Percentiles rank a stretch among this genome's conserved stretches.
Conservation (phyloP, 2,888 invertebrate species). For the Synanthedon vespiformis region DNA sequence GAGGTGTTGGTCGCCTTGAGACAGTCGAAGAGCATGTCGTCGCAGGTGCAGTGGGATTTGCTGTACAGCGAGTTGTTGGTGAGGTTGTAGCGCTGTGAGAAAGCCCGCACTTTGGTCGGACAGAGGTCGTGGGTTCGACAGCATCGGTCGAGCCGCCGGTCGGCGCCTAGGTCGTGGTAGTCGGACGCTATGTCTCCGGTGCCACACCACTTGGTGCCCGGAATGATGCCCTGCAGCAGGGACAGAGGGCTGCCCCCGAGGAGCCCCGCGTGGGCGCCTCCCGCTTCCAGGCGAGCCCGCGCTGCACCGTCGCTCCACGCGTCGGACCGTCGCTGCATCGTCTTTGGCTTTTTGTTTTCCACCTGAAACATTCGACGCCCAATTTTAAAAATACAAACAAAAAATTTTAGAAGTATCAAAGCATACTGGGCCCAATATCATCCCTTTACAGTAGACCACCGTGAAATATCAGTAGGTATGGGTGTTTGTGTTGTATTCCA, state of each 20-base stretch:
- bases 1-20: constrained; percentile 80
- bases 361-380: constrained; percentile 30
- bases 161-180: constrained; percentile 87
- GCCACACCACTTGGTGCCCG: constrained; percentile 94
- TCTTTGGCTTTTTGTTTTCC: constrained; percentile 45
- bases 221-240: constrained; percentile 80
- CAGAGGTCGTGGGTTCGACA: constrained; percentile 93
- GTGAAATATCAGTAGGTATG: no score
- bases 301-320: constrained; percentile 23
- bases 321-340: constrained; percentile 10
- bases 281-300: constrained; percentile 41
- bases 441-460: no score
- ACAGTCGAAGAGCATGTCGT: constrained; percentile 84
- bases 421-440: no score
- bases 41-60: constrained; percentile 91
- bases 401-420: no score
- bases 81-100: constrained; percentile 81
- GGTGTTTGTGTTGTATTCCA: no score
- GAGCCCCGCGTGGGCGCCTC: constrained; percentile 53
- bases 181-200: constrained; percentile 87
- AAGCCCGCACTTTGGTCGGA: constrained; percentile 81
- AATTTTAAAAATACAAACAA: no score
- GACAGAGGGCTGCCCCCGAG: constrained; percentile 77
- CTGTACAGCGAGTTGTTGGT: constrained; percentile 87
- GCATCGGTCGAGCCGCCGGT: constrained; percentile 80